Base-by-base conservation (phyloP, 2,113 vertebrate species). In the Morone saxatilis region DNA sequence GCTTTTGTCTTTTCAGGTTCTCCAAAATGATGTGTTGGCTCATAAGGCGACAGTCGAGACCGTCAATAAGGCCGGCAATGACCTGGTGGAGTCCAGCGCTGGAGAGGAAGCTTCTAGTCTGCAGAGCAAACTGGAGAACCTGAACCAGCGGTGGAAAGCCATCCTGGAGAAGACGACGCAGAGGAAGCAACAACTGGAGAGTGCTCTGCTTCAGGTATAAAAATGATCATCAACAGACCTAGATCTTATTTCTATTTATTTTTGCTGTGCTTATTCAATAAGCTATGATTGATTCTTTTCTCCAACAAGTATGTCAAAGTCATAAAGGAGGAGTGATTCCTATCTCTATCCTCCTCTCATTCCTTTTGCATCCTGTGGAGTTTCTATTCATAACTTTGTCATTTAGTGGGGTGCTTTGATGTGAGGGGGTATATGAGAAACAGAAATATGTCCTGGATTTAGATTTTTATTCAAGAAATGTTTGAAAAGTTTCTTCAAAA, bases 11-110 rank as follows among this genome's bases (percentile, higher is more conserved):
- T 45, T 38, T 40, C 90, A 99, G 98, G 97, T 99, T 56, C 96
- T 99, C 13, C 96, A 99, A 89, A 99, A 98, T 70, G 98, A 99
- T 45, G 98, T 99, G 61, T 89, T 99, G 78, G 98, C 98, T 81
- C 98, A 99, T 81, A 96, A 97, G 87, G 95, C 97, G 19, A 99
- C 98, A 0, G 97, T 99, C 59, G 97, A 99, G 94, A 96, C 97
- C 0, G 98, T 99, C 84, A 98, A 97, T 66, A 98, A 97, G 92
- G 98, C 98, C 13, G 98, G 98, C 80, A 96, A 94, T 86, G 97
- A 98, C 53, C 93, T 99, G 72, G 96, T 99, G 68, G 95, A 95
- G 78, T 99, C 97, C 50, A 99, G 96, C 45, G 97, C 96, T 20
- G 97, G 98, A 91, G 98, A 99, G 94, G 98, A 99, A 95, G 98